Conservation (phyloP, 2,113 vertebrate genomes). For the Corythaeola cristata region DNA sequence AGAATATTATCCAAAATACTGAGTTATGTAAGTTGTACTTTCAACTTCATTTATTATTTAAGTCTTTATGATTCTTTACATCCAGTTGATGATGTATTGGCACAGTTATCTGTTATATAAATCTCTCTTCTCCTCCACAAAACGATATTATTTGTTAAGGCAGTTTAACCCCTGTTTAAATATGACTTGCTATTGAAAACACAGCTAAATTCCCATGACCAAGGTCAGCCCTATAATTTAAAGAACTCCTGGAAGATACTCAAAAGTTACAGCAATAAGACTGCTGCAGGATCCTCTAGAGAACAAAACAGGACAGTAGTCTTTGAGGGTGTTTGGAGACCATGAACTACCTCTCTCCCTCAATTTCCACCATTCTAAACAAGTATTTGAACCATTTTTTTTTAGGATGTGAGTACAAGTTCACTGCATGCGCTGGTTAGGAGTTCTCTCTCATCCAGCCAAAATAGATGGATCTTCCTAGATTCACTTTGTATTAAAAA, state of each 20-base stretch:
- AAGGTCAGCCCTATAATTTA: background rate
- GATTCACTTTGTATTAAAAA: background rate
- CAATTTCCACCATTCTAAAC: background rate
- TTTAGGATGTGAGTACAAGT: background rate
- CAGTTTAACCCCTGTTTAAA: background rate
- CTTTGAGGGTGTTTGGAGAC: background rate
- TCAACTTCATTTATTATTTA: background rate
- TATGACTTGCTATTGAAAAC: background rate
- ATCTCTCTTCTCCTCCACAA: background rate
- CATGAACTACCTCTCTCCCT: background rate
- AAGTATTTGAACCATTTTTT: background rate
- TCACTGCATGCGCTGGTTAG: accelerated
- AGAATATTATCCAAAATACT: constrained; percentile 23
- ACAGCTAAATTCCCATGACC: background rate
- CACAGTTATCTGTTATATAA: background rate
- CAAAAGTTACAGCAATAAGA: background rate
- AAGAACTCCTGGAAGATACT: background rate
- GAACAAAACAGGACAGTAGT: background rate
- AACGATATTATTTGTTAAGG: background rate
- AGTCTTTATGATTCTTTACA: background rate
- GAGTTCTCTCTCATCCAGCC: background rate
- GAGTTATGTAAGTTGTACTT: background rate
- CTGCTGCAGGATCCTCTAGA: background rate
- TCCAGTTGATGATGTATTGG: background rate
- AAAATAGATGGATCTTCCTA: background rate